These are phyloP conservation scores for Xiphorhynchus elegans DNA, from an alignment of 2,113 vertebrate genomes.

Conservation along the genomic window DNA sequence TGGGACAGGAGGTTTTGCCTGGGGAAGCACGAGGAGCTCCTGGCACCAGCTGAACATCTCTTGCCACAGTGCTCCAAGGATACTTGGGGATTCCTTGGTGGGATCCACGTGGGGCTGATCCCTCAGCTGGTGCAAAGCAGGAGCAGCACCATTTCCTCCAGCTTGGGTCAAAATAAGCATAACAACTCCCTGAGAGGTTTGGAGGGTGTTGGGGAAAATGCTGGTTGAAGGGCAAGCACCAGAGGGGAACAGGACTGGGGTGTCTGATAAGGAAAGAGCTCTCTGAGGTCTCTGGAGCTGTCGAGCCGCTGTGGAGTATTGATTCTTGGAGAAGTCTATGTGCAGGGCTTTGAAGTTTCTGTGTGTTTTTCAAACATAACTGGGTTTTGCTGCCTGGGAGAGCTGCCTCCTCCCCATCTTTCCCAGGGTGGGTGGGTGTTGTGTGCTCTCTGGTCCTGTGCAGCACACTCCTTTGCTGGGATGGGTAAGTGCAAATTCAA, in stretches of 20 bases:
- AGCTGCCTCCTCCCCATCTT: not conserved
- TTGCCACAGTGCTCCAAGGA: fast-evolving
- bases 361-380: fast-evolving
- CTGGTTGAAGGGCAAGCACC: not conserved
- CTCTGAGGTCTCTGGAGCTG: not conserved
- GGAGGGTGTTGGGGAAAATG: not conserved
- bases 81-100: fast-evolving
- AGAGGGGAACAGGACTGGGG: no score
- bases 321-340: not conserved
- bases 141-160: not conserved
- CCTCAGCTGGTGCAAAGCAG: not conserved
- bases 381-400: not conserved
- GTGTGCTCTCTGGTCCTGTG: fast-evolving
- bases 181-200: not conserved
- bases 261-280: not conserved
- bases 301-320: not conserved
- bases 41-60: fast-evolving
- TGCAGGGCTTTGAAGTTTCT: not conserved
- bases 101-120: not conserved
- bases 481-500: not conserved
- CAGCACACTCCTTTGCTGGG: not conserved
- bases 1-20: not conserved
- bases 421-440: fast-evolving
- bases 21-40: not conserved
- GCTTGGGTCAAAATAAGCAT: not conserved